A percentile compares a stretch with the other conserved stretches of the same genome.
Conservation (phyloP, 2,888 invertebrate genomes). For the Melieria crassipennis region DNA sequence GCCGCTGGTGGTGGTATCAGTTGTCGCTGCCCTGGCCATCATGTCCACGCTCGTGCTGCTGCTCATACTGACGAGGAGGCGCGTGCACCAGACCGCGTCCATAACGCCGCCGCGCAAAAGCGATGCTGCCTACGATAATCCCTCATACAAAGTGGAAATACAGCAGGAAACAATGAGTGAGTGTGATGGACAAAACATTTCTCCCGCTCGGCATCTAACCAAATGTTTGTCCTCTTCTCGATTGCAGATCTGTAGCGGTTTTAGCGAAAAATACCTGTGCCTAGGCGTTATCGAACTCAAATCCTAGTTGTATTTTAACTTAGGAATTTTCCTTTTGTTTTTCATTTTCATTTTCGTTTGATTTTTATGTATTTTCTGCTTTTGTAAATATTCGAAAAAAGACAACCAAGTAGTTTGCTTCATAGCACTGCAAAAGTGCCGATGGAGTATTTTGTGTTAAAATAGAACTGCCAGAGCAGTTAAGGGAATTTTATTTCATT, state of each 20-base stretch:
- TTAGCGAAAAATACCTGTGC: slow-evolving; percentile 25
- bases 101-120: slow-evolving; percentile 83
- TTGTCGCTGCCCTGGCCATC: slow-evolving; percentile 86
- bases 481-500: no score
- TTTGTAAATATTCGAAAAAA: slow-evolving; percentile 24
- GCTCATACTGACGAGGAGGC: slow-evolving; percentile 81
- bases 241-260: slow-evolving; percentile 54
- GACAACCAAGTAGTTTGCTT: slow-evolving; percentile 21
- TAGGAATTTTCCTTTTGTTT: slow-evolving; percentile 21
- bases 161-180: slow-evolving; percentile 92
- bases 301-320: slow-evolving; percentile 42
- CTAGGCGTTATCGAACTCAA: slow-evolving; percentile 20
- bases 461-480: no score
- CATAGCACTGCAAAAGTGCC: not conserved
- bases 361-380: not conserved
- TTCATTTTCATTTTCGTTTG: not conserved
- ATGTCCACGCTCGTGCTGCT: slow-evolving; percentile 82
- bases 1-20: slow-evolving; percentile 86
- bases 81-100: slow-evolving; percentile 76
- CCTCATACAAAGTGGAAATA: slow-evolving; percentile 92
- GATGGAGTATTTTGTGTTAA: no score
- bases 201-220: not conserved
- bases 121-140: slow-evolving; percentile 92
- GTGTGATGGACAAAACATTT: no score
- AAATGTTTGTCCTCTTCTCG: slow-evolving; percentile 1